phyloP scores from a whole-genome alignment of 2,113 vertebrate species.

The Excalfactoria chinensis region DNA sequence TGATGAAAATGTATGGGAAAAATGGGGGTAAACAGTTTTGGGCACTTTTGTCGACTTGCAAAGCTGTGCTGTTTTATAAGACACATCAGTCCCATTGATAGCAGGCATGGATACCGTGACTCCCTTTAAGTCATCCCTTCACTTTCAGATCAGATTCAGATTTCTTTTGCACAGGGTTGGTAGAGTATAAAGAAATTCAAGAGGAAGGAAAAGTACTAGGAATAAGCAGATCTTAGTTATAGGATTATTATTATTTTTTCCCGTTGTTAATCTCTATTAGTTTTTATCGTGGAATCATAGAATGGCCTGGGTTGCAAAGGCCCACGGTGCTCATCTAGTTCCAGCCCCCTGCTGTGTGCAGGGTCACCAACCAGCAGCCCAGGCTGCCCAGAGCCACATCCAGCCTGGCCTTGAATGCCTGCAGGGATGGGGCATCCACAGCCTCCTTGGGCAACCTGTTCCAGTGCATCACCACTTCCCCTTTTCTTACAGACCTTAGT shows the following conservation, averaged over 20 bases:
- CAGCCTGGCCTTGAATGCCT: no score
- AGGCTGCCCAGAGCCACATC: no score
- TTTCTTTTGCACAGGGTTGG: background rate
- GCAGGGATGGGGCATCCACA: no score
- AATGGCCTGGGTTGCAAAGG: no score
- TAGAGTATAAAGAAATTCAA: background rate
- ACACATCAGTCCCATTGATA: accelerated
- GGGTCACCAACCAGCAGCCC: no score
- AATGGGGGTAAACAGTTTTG: background rate
- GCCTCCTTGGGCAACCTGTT: no score
- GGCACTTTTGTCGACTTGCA: accelerated
- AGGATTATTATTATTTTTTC: background rate
- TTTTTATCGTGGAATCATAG: background rate
- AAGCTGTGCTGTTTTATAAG: background rate
- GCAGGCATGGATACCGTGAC: background rate
- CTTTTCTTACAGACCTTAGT: background rate
- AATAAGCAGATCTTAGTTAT: background rate
- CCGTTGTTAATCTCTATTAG: background rate
- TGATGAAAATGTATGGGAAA: background rate
- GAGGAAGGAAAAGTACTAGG: background rate
- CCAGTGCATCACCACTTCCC: background rate
- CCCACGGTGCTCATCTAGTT: no score
- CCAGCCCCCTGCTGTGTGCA: no score
- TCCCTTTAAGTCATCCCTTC: background rate
- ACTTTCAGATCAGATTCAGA: background rate